Evolutionary conservation across 1,140 invertebrate genomes (phyloP), one percentile per base, ranked within the genome.

Genomic region (Neodiprion virginianus): DNA sequence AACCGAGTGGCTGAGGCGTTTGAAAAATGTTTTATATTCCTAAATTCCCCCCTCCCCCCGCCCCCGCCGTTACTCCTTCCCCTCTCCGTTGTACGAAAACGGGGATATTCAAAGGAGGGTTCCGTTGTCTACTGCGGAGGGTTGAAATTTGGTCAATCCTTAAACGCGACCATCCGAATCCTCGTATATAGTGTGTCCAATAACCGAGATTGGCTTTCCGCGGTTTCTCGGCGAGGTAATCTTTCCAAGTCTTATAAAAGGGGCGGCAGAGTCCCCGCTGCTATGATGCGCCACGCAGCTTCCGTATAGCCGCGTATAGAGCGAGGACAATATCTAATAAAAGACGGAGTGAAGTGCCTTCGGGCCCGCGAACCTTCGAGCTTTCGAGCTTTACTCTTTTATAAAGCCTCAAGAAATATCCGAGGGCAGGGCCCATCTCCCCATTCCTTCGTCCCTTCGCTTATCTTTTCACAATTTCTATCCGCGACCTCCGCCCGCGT

Each of bases 251-350:
- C 23, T 28, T 53, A 23, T 23, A 48, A 2, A 68, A 50, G 23
- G 48, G 68, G n/a, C 17, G n/a, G n/a, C 69, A 8, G 7, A n/a
- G 23, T 10, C 47, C 28, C 23, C 48, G 47, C 28, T 70, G 28
- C 12, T 40, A 48, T 70, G 28, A 76, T 80, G 73, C 70, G 61
- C 75, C 75, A 76, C 74, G 53, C 72, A 73, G 67, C 75, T 48
- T 53, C 28, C 5, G 2, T 40, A 40, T 40, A 40, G 48, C 73
- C 75, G 69, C 69, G 72, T 75, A 76, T 79, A 79, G 78, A 79
- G 80, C 75, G 78, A 75, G 78, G 74, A 82, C 77, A 83, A 82
- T 83, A 84, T 81, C 79, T 81, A 84, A 83, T 84, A 83, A 83
- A 83, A 82, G 76, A 72, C 74, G 70, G 72, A 76, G 75, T 48